phyloP scores from a whole-genome alignment of 2,797 vertebrate species.

The Bucorvus abyssinicus region DNA sequence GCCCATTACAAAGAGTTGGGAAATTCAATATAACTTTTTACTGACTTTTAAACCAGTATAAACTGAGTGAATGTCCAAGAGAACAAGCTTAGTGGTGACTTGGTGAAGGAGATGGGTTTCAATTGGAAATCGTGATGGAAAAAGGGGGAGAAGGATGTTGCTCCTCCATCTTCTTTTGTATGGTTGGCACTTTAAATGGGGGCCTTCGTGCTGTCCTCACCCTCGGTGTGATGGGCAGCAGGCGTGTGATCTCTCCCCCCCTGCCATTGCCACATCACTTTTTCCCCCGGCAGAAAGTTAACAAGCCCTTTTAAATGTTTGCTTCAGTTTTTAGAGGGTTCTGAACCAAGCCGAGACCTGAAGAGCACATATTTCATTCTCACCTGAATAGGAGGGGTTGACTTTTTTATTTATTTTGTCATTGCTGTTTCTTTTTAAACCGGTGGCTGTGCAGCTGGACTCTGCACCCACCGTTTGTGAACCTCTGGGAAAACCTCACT shows the following conservation, averaged over 20 bases:
- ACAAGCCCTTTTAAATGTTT: conserved; percentile 5
- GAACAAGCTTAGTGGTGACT: not conserved
- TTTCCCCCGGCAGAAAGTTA: not conserved
- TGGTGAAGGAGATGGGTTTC: conserved; percentile 21
- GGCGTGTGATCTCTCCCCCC: not conserved
- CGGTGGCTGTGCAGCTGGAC: conserved; percentile 50
- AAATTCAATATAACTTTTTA: conserved; percentile 31
- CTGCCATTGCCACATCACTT: not conserved
- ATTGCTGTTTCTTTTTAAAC: conserved; percentile 20
- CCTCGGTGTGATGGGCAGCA: not conserved
- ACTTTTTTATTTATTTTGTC: conserved; percentile 43
- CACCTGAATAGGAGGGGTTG: conserved; percentile 34
- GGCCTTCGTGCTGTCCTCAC: not conserved
- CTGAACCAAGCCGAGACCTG: not conserved
- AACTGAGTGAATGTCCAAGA: conserved; percentile 18
- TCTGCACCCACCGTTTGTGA: not conserved
- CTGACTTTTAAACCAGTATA: conserved; percentile 9
- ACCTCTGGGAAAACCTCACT: conserved; percentile 62
- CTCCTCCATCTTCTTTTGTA: not conserved
- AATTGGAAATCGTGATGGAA: not conserved
- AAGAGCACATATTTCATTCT: not conserved
- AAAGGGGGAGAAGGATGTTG: conserved; percentile 28
- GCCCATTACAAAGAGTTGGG: not conserved
- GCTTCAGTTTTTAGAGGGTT: conserved; percentile 42
- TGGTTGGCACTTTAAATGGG: conserved; percentile 61